Evolutionary conservation across 2,113 vertebrate genomes (phyloP), one percentile per base, ranked within the genome.

Genomic region (Corythornis vintsioides): DNA sequence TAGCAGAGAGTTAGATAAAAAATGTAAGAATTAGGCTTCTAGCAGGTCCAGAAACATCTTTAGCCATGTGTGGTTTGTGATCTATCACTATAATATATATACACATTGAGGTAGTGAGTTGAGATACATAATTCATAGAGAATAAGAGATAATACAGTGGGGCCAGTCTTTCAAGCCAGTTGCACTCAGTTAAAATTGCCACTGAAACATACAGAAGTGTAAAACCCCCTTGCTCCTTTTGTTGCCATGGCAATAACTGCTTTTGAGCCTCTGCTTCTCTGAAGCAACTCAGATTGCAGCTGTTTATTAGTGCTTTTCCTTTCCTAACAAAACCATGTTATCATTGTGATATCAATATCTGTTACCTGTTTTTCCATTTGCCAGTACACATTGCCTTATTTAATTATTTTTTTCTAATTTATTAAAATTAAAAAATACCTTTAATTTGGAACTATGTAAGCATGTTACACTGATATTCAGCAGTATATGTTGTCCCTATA

Each of bases 201-300:
- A 55, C 18, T 66, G 67, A 77, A 63, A 85, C 14, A 50, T n/a
- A 35, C 0, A 55, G 40, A 47, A 76, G 15, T 66, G 47, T 55
- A 92, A 89, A 92, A 89, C 28, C 56, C 60, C 11, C 52, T 50
- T 4, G 13, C 59, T 90, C 45, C 29, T 73, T 87, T 48, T 65
- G 88, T 94, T 96, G 47, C 71, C 84, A 92, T 92, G 80, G 86
- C 38, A 89, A 93, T 61, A 88, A 42, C n/a, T 89, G 75, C 4
- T 89, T 55, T 76, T 75, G 17, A n/a, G 55, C 31, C 47, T 69
- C 33, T 65, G 26, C 45, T 65, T 77, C 76, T 53, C 55, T 11
- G n/a, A 76, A 53, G 75, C 12, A 70, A 86, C 15, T 24, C 24
- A 76, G 20, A 76, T 21, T 61, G 40, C 45, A 63, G 63, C 2